phyloP scores from a whole-genome alignment of 2,113 vertebrate genomes.

The Perca flavescens region DNA sequence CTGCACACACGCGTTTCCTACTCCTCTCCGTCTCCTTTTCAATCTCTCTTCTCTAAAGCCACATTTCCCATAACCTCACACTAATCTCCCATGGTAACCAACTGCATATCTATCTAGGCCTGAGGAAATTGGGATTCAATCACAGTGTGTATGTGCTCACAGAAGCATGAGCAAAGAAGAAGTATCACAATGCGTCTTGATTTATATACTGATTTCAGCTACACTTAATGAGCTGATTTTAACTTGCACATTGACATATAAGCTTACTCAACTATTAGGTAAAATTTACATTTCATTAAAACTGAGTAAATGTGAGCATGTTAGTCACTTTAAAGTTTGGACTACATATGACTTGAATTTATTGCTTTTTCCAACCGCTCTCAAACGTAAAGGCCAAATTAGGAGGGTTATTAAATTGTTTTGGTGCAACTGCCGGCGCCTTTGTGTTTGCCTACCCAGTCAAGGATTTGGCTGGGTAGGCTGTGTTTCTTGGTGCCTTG shows the following conservation, averaged over 20 bases:
- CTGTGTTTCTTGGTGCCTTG: slow-evolving; percentile 51
- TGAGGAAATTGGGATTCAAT: slow-evolving; percentile 14
- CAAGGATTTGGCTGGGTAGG: slow-evolving; percentile 40
- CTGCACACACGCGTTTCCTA: slow-evolving; percentile 1
- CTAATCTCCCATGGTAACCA: not conserved
- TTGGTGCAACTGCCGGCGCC: slow-evolving; percentile 27
- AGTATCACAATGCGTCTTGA: slow-evolving; percentile 41
- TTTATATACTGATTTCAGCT: slow-evolving; percentile 56
- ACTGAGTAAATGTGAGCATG: slow-evolving; percentile 33
- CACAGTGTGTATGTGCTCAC: not conserved
- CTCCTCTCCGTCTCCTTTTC: slow-evolving; percentile 4
- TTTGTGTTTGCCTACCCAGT: slow-evolving; percentile 38
- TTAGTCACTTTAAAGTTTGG: slow-evolving; percentile 35
- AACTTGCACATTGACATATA: too few species aligned
- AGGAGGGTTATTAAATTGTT: slow-evolving; percentile 11
- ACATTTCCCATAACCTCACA: not conserved
- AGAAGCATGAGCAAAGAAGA: slow-evolving; percentile 11
- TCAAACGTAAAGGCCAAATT: slow-evolving; percentile 39
- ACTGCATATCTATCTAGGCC: not conserved
- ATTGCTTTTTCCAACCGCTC: slow-evolving; percentile 34
- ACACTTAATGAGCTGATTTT: slow-evolving; percentile 29
- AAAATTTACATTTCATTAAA: too few species aligned
- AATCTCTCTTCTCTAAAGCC: slow-evolving; percentile 18
- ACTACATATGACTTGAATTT: slow-evolving; percentile 35
- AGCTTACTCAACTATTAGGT: too few species aligned